Evolutionary conservation across 2,113 vertebrate genomes (phyloP), one percentile per base, ranked within the genome.

Genomic region (Eolophus roseicapilla): DNA sequence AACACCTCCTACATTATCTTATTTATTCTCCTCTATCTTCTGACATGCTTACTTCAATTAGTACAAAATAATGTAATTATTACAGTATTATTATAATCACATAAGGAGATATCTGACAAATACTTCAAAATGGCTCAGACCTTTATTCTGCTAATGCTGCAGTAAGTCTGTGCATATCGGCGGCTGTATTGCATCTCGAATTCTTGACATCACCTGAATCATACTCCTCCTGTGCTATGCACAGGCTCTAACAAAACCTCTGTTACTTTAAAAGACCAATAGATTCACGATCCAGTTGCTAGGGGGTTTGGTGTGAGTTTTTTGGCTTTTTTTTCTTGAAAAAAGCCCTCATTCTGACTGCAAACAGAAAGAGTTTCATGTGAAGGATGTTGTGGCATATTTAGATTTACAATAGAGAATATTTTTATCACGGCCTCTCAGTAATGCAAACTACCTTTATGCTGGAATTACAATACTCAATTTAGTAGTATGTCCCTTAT

Each of bases 11-110:
- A 49, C 25, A 55, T 37, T 82, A 87, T 78, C 82, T 84, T 87
- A 64, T 78, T 96, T 88, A 35, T 78, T 95, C 63, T 92, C 21
- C 27, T 90, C 76, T 95, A 41, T 86, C 74, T 93, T 86, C 67
- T 60, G 24, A 55, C 23, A 50, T 17, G 55, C 86, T 76, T 87
- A 60, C 47, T 94, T 46, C 78, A 94, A 63, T 96, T 88, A 92
- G 25, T 47, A 74, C 46, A 60, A n/a, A 88, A 52, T 80, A 86
- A 92, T 41, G 49, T 57, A 90, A 88, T 67, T 71, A 90, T 77
- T 77, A 77, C 37, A 59, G 25, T 68, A 18, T 47, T 86, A 73
- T 39, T 79, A 24, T 33, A 91, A 69, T 87, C 47, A 63, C 29
- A n/a, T 25, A 89, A 79, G 57, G 62, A 92, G 37, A 70, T 65